Base-by-base conservation (phyloP, 2,113 vertebrate species). In the Platysteira castanea region DNA sequence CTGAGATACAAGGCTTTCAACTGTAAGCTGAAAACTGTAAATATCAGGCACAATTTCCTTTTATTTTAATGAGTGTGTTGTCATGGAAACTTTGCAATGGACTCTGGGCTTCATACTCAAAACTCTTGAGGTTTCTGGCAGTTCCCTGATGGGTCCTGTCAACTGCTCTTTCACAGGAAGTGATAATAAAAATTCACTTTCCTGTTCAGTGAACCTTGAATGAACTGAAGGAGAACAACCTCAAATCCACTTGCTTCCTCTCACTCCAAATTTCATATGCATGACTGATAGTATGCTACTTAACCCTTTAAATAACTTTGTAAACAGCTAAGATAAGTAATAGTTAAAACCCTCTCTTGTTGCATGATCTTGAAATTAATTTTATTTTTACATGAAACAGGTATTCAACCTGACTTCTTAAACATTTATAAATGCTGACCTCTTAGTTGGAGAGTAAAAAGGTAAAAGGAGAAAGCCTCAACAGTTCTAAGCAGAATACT, bases 161-260 rank as follows among this genome's bases (percentile, higher is more conserved):
- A 97, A 93, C 93, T 84, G 79, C 63, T 96, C 91, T 94, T 97
- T 95, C 91, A 94, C 84, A 97, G 95, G 91, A 97, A 97, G 91
- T 93, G 94, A 95, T 97, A 93, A 95, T 93, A 96, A 97, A 96
- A 97, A 96, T 92, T 95, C 91, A 90, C 94, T 96, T 97, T 96
- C 95, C 83, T 96, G 89, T 80, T 94, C 92, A 94, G 47, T 95
- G 95, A 97, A 95, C 95, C 95, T 89, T 97, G 70, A 93, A 89
- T 95, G 91, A 97, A 95, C 92, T 87, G 90, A 94, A 91, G 44
- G 77, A 95, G 78, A 95, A 88, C 68, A 96, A 89, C 64, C 47
- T 94, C 88, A 96, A 91, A 95, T 78, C 74, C 63, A 84, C 92
- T 96, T 75, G 57, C 87, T 88, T 93, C 65, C 81, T 95, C 87